Evolutionary conservation across 2,797 vertebrate genomes (phyloP), one percentile per base, ranked within the genome.

Genomic region (Lacerta bilineata): DNA sequence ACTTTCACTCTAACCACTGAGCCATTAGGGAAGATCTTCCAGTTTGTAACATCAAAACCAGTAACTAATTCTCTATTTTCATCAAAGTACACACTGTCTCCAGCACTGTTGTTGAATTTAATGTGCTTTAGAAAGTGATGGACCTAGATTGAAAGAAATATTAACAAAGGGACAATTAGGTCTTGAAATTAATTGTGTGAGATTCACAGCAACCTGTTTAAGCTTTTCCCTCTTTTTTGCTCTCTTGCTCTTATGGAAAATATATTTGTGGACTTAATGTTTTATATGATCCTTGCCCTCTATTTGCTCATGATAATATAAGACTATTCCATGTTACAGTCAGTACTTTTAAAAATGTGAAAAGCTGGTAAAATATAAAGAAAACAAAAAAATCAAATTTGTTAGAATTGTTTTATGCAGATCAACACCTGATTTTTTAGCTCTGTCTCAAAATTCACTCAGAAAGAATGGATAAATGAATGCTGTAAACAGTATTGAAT

Each of bases 1-100:
- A 87, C 15, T 87, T n/a, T n/a, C 15, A 81, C 36, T 81, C 18
- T 72, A 80, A 41, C 25, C 80, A 43, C 71, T 41, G 78, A 87
- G 36, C 69, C 68, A 33, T 87, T 87, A 8, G 9, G 50, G 50
- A 81, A 87, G 25, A 68, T 61, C 36, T 61, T 20, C 86, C 86
- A 87, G 18, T 87, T 87, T 41, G 50, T 25, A 25, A 81, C 64
- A 36, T 79, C 85, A 79, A 86, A 79, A n/a, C n/a, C 85, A 27
- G 27, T 27, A 25, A 79, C 15, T 41, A 74, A 27, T 74, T 87
- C 68, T 81, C 79, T 8, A 61, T 87, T 80, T 50, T 72, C 69
- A 61, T 74, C 50, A 43, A 81, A 87, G 2, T 41, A 29, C 8
- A 87, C 8, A 0, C 10, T n/a, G 5, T 81, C 86, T 64, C 78